These are phyloP conservation scores for Martes flavigula DNA, from an alignment of 2,797 vertebrate genomes.

Conservation along the genomic window DNA sequence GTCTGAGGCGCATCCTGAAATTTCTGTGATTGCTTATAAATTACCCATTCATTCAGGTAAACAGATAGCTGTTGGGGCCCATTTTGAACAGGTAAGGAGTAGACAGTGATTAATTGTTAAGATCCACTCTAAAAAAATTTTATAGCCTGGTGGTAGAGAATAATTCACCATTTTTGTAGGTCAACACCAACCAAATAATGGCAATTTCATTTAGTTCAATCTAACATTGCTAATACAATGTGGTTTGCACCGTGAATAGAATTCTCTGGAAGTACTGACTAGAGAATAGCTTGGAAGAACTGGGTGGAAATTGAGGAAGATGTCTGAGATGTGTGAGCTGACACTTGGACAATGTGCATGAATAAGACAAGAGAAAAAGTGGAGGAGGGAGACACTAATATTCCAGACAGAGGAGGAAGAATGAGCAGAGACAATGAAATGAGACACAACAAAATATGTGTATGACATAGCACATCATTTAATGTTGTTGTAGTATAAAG, in stretches of 20 bases:
- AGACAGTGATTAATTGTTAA: neutral
- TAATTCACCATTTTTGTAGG: neutral
- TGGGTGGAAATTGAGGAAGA: neutral
- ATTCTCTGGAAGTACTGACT: neutral
- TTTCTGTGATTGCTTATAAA: slow-evolving; percentile 1
- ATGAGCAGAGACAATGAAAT: neutral
- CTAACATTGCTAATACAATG: neutral
- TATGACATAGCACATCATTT: neutral
- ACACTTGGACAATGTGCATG: neutral
- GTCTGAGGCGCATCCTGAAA: neutral
- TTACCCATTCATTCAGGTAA: neutral
- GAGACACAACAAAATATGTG: neutral
- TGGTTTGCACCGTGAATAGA: neutral
- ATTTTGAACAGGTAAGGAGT: neutral
- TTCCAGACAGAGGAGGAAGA: neutral
- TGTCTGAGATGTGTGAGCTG: neutral
- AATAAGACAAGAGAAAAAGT: neutral
- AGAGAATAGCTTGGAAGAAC: neutral
- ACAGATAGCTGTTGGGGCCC: neutral
- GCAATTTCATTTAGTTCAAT: neutral
- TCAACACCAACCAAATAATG: neutral
- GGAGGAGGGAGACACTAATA: neutral
- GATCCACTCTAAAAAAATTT: neutral
- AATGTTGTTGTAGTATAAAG: neutral
- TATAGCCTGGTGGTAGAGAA: neutral